Evolutionary conservation across 2,113 vertebrate species (phyloP), one percentile per base, ranked within the genome.

Genomic region (Stegostoma tigrinum): DNA sequence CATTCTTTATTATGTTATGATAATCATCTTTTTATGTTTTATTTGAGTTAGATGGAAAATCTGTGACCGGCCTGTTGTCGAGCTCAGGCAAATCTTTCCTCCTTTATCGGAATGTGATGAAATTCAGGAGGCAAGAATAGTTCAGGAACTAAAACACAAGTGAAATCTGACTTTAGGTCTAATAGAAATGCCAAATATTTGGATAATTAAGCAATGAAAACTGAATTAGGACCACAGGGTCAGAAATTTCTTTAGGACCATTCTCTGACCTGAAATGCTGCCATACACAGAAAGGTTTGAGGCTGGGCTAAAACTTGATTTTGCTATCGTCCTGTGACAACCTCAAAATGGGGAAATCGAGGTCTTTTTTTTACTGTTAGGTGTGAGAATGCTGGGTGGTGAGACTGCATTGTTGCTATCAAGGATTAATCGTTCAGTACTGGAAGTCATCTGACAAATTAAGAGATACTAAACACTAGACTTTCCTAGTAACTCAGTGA

Each of bases 351-450:
- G 64, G 42, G 70, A 42, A 30, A 75, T 27, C 34, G 48, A 95
- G 93, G 23, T 94, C 27, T 23, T 27, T 42, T 38, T 68, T 68
- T 30, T 27, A 94, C 27, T 52, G 30, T 30, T 15, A 2, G 3
- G 34, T 90, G 89, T 93, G 34, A 95, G 38, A 95, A 95, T 48
- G 38, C 48, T 14, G 30, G 67, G 45, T 72, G 67, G 42, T 72
- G 94, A 48, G 68, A 34, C 12, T 24, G 72, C 45, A 12, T 72
- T 45, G 21, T 23, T 72, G 94, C 42, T 48, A 52, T 95, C 66
- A 72, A 95, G 68, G 94, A 95, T 34, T 70, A 45, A 95, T 95
- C 67, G 38, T 95, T 95, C 66, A 52, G 45, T 95, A 52, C 94
- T 72, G 94, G n/a, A 70, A 45, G 45, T 95, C 94, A 95, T 72